Conservation (phyloP, 2,888 invertebrate species). For the Eupelmus urozonus region DNA sequence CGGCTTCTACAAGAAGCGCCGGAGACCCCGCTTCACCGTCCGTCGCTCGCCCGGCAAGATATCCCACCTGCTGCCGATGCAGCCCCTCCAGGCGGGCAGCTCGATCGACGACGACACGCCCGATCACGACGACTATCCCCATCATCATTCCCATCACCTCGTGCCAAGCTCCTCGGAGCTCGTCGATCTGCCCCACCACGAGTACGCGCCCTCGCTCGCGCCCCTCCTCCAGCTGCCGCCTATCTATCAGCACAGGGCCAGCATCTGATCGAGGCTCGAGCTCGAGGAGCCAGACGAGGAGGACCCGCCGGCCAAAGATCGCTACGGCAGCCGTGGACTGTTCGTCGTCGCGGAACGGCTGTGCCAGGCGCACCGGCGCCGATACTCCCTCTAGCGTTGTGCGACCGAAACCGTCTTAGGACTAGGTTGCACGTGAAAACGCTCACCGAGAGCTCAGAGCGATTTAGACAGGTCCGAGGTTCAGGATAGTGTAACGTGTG, state of each 20-base stretch:
- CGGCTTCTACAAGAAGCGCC: slow-evolving; percentile 75
- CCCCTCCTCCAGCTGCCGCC: slow-evolving; percentile 73
- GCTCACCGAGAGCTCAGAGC: too few relatives aligned
- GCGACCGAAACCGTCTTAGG: not conserved
- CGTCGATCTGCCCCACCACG: slow-evolving; percentile 43
- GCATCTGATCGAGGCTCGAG: slow-evolving; percentile 75
- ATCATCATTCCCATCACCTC: slow-evolving; percentile 22
- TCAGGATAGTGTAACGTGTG: not conserved
- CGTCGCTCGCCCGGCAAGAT: slow-evolving; percentile 79
- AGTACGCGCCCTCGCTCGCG: slow-evolving; percentile 67
- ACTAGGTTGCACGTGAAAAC: not conserved
- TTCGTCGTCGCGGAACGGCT: not conserved
- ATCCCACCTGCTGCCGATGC: slow-evolving; percentile 78
- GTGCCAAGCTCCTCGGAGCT: slow-evolving; percentile 1
- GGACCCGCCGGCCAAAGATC: slow-evolving; percentile 13
- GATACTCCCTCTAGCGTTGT: slow-evolving; percentile 33
- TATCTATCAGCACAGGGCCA: slow-evolving; percentile 75
- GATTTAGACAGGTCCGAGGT: too few relatives aligned
- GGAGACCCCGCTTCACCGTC: slow-evolving; percentile 78
- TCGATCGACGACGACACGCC: slow-evolving; percentile 53
- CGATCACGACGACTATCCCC: slow-evolving; percentile 35
- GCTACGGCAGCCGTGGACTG: too few relatives aligned
- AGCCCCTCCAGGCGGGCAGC: slow-evolving; percentile 70
- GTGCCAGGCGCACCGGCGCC: not conserved
- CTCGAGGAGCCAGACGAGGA: too few relatives aligned